These are phyloP conservation scores for Melanotaenia boesemani DNA, from an alignment of 2,797 vertebrate genomes.

Conservation along the genomic window DNA sequence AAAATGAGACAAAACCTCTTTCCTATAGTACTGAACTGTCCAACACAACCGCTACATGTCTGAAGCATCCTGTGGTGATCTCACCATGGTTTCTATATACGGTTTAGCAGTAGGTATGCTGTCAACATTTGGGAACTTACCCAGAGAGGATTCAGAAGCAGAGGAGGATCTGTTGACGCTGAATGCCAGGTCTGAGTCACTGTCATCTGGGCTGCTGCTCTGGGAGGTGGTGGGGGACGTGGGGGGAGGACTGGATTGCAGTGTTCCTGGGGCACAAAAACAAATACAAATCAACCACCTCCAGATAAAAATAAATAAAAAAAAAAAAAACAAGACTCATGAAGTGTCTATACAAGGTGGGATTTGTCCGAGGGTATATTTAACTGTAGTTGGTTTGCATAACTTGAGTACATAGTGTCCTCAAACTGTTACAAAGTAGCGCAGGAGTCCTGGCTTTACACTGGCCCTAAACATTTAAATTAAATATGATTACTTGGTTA, in stretches of 20 bases:
- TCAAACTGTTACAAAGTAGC: slow-evolving; percentile 1
- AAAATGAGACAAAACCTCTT: neutral
- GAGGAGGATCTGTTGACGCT: slow-evolving; percentile 97
- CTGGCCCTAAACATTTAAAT: slow-evolving; percentile 21
- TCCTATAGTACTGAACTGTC: neutral
- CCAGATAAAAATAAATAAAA: slow-evolving; percentile 9
- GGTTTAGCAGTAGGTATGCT: slow-evolving; percentile 5
- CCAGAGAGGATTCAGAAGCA: slow-evolving; percentile 96
- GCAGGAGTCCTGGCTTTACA: neutral
- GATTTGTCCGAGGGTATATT: slow-evolving; percentile 1
- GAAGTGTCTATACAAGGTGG: slow-evolving; percentile 4
- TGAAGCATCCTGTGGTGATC: slow-evolving; percentile 3
- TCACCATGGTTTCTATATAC: slow-evolving; percentile 19
- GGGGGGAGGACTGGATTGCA: slow-evolving; percentile 89
- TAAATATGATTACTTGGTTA: slow-evolving; percentile 25
- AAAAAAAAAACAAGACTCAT: neutral
- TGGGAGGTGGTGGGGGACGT: slow-evolving; percentile 92
- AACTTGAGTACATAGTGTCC: slow-evolving; percentile 6
- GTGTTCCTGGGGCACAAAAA: slow-evolving; percentile 86
- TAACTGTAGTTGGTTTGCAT: neutral
- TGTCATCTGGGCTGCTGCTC: slow-evolving; percentile 94
- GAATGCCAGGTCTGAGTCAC: slow-evolving; percentile 97
- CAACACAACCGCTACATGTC: neutral
- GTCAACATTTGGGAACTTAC: slow-evolving; percentile 80
- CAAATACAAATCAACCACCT: slow-evolving; percentile 37